Base-by-base conservation (phyloP, 2,797 vertebrate species). In the Poeciliopsis paucimaculata region DNA sequence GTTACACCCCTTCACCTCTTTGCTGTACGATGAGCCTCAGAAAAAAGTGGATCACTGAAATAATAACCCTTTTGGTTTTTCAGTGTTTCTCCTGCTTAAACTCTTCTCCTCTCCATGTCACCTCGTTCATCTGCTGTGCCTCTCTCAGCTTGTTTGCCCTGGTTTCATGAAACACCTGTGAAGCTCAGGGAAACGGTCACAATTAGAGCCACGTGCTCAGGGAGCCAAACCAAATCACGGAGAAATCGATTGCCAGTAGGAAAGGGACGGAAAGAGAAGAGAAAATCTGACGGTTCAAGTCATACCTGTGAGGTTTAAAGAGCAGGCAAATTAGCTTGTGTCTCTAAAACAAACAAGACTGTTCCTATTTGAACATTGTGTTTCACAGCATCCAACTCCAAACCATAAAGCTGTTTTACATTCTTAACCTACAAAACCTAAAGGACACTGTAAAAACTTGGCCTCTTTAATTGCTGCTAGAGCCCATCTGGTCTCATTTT, bases 151-250 rank as follows among this genome's bases (percentile, higher is more conserved):
- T 88, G 79, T 92, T 92, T 88, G 79, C 85, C 86, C 83, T 86
- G 73, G 84, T 91, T 91, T 87, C 82, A 90, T 87, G 81, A 88
- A 88, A 88, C 90, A 91, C 89, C 90, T 91, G 90, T 79, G 84
- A 85, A 76, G 83, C 88, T 86, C 72, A 0, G 85, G 86, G 88
- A 91, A 87, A 77, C 81, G 64, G 83, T 85, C 26, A 26, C 82
- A 89, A 84, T 91, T 86, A 90, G 76, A 90, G 66, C 16, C 62
- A 18, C 57, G 62, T 55, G 57, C 77, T 88, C 78, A 26, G 78
- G 62, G 72, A 88, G 75, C 75, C 72, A 20, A 76, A 73, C 79
- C 76, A 77, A 60, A 75, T 88, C 66, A 39, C 10, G 6, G 60
- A 47, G 39, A 81, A 83, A 90, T 85, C 70, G 28, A 91, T 85